phyloP scores from a whole-genome alignment of 2,113 vertebrate species.

The Chiloscyllium plagiosum region DNA sequence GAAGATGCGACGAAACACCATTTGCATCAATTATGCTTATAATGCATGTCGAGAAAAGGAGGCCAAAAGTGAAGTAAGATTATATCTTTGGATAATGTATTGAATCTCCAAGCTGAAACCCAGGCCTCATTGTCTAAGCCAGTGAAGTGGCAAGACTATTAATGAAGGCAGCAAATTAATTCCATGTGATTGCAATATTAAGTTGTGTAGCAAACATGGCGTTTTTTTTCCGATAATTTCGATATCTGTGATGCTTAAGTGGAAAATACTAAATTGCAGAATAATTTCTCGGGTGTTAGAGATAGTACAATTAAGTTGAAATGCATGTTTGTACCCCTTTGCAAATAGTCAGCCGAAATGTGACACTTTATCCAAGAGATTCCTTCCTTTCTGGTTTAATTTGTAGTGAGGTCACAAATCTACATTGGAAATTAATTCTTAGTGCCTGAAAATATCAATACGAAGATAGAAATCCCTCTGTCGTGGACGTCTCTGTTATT shows the following conservation, averaged over 20 bases:
- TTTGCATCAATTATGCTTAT: conserved; percentile 44
- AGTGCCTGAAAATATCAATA: not conserved
- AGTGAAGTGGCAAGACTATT: not conserved
- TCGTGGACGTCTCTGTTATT: not conserved
- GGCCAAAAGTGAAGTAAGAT: not conserved
- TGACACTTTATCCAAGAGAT: not conserved
- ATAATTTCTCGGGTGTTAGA: not conserved
- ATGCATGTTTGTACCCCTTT: not conserved
- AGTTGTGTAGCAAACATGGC: not conserved
- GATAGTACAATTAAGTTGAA: not conserved
- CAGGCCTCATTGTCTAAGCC: not conserved
- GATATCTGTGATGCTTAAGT: not conserved
- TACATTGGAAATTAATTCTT: not conserved
- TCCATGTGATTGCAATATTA: conserved; percentile 10
- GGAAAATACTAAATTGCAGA: not conserved
- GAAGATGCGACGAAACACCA: conserved; percentile 62
- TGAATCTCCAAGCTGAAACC: not conserved
- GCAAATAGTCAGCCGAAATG: not conserved
- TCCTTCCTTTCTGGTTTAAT: not conserved
- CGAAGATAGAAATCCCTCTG: not conserved
- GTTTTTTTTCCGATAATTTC: no score
- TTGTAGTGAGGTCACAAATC: not conserved
- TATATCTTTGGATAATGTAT: not conserved
- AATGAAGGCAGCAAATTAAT: not conserved
- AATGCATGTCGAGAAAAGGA: conserved; percentile 49